Base-by-base conservation (phyloP, 1,140 invertebrate genomes). In the Holcopasites calliopsidis region DNA sequence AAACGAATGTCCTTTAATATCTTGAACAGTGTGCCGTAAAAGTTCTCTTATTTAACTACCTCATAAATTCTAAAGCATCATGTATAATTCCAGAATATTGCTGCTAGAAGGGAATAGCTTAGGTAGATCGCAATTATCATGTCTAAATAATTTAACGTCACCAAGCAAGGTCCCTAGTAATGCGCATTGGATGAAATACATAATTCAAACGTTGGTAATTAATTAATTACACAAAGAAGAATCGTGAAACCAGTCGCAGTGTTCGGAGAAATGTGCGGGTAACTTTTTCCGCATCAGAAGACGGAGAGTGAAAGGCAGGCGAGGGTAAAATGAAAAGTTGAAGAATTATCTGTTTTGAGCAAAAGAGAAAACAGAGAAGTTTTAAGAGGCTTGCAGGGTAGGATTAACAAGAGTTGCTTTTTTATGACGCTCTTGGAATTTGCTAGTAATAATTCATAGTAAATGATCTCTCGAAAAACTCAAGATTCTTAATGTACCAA, bases 311-410 rank as follows among this genome's bases (percentile, higher is more conserved):
- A 1, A 3, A 3, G 31, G 1, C 7, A 23, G 0, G 13, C 28
- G 52, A 31, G 11, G 21, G 26, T 33, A n/a, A 21, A 31, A 42
- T 1, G 21, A 16, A n/a, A n/a, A 42, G 44, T 44, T 11, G 2
- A 13, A 16, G n/a, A 35, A 35, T 33, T 47, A 70, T 70, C 60
- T 58, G 54, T 42, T 69, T 58, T 35, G 33, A 58, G n/a, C 28
- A 57, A 38, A n/a, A n/a, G 33, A 38, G 10, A 38, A 38, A 38
- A 38, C 42, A 44, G 40, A 7, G 35, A 62, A 42, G 50, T n/a
- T 66, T 35, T 28, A 52, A 66, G 18, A 33, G 28, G 31, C 28
- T 35, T 18, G 28, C 18, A 3, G 26, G 7, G 38, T 8, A 16
- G 26, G 38, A 31, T 33, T 47, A 70, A 58, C 13, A 23, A 44